Percentiles rank a stretch among this genome's conserved stretches.
phyloP scores from a whole-genome alignment of 2,113 vertebrate species.

The Archocentrus centrarchus region DNA sequence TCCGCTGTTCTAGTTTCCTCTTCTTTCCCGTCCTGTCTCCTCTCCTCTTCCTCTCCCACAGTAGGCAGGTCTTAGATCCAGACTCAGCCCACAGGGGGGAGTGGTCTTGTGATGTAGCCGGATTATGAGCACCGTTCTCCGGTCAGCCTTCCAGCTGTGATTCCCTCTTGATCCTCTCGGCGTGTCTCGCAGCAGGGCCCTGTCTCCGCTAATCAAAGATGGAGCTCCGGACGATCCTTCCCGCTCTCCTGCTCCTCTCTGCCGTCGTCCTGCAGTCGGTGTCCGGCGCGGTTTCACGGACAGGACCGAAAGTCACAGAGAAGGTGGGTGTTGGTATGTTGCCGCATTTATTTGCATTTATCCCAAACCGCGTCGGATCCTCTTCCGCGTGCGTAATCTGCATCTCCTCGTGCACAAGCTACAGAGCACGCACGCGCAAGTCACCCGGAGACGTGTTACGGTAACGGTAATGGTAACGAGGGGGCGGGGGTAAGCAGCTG shows the following conservation, averaged over 20 bases:
- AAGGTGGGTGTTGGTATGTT: constrained; percentile 74
- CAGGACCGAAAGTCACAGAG: constrained; percentile 82
- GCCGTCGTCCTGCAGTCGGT: constrained; percentile 48
- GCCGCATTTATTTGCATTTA: constrained; percentile 30
- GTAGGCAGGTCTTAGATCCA: constrained; percentile 27
- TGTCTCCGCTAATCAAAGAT: constrained; percentile 41
- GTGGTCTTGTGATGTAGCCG: constrained; percentile 37
- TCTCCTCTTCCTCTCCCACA: background rate
- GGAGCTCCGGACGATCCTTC: constrained; percentile 49
- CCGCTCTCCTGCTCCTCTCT: constrained; percentile 44
- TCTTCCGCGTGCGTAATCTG: background rate
- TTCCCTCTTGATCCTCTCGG: background rate
- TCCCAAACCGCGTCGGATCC: rapidly evolving
- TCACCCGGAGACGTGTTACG: background rate
- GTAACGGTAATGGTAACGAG: no score
- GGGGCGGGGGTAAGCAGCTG: background rate
- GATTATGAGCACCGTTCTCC: constrained; percentile 28
- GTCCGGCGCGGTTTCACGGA: constrained; percentile 59
- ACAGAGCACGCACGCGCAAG: background rate
- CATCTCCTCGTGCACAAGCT: background rate
- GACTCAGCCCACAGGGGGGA: constrained; percentile 30
- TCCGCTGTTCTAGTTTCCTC: no score
- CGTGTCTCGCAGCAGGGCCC: background rate
- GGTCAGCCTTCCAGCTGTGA: constrained; percentile 36
- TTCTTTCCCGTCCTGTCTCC: no score